Evolutionary conservation across 2,113 vertebrate species (phyloP).

Genomic region (Rhabdomys dilectus): DNA sequence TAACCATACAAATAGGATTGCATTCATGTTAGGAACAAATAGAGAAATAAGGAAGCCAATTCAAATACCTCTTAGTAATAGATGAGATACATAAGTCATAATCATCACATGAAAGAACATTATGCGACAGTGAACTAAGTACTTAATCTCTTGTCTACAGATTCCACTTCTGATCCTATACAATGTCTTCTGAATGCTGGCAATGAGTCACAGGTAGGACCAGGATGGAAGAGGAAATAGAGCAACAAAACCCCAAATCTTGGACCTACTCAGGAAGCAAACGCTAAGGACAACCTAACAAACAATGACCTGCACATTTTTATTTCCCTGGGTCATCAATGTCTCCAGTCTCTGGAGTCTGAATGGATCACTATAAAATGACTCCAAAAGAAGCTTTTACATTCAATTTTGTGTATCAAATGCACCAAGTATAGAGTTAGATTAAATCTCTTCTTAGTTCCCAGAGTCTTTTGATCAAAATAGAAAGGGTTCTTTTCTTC

Average conservation of each 20-base stretch:
- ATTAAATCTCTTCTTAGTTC: constrained; percentile 70
- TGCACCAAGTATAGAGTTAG: constrained; percentile 51
- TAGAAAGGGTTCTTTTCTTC: constrained; percentile 71
- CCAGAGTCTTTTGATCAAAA: constrained; percentile 76
- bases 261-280: background rate
- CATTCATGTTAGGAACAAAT: constrained; percentile 2
- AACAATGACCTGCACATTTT: constrained; percentile 48
- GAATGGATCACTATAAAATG: constrained; percentile 57
- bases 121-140: background rate
- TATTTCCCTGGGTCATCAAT: constrained; percentile 24
- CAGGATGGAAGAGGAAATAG: constrained; percentile 5
- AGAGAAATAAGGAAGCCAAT: constrained; percentile 47
- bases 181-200: background rate
- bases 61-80: background rate
- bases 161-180: background rate
- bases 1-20: constrained; percentile 38
- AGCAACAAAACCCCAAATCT: background rate
- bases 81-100: constrained; percentile 36
- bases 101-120: background rate
- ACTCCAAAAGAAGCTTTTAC: constrained; percentile 63
- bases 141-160: background rate
- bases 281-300: background rate
- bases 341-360: constrained; percentile 56
- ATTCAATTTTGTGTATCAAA: constrained; percentile 67
- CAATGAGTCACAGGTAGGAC: background rate